Evolutionary conservation across 1,140 invertebrate genomes (phyloP), one percentile per base, ranked within the genome.

Genomic region (Drosophila punjabiensis): DNA sequence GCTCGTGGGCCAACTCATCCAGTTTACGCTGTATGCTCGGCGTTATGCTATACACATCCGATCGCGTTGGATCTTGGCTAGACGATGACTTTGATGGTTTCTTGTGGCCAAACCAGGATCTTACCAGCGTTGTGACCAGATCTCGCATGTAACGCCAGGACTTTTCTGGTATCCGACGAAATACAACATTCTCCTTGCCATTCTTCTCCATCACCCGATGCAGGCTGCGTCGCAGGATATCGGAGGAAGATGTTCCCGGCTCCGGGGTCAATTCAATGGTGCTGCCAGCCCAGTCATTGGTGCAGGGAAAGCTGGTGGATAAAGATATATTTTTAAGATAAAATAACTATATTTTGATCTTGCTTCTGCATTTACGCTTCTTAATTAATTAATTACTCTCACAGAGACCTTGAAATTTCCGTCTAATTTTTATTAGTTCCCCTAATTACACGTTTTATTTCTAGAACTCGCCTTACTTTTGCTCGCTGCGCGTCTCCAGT

Each of bases 121-220:
- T 94, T 81, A 95, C 94, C 69, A 95, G 92, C 50, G 95, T 95
- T 39, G 95, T 95, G 39, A 95, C 94, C 16, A 95, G 93, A 84
- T 95, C 95, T 50, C 94, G 86, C 84, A 95, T 94, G 74, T 95
- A 95, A 48, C 94, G 94, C 76, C 94, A 93, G 7, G 93, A 94
- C 61, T 94, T 94, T 18, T 94, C 90, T 0, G 94, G 94, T 35
- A 95, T 94, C 50, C 94, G 93, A 8, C 83, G 73, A 56, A 93
- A 91, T 3, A 68, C 59, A 13, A 93, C 83, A 74, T 93, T 93
- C 62, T 93, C 82, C 43, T 82, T 73, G 24, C 93, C 93, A 69
- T 85, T 89, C 70, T 93, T 93, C 16, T 91, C 82, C 61, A 93
- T 92, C 7, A 93, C 92, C 7, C 92, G 89, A 70, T 90, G 78